Evolutionary conservation across 2,113 vertebrate species (phyloP).

Genomic region (Lampris incognitus): DNA sequence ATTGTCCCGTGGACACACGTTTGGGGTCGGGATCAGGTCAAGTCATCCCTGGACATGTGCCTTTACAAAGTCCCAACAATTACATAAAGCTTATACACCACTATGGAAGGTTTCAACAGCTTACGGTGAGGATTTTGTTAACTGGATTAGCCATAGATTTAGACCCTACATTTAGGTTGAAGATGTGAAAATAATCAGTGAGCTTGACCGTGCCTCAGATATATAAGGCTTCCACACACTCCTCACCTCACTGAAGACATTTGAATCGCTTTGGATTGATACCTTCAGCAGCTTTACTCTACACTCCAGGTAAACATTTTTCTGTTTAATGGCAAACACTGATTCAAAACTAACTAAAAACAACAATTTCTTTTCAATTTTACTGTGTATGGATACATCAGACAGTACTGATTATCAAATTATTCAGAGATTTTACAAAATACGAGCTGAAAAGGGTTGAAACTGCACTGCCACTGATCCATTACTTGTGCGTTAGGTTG

Average conservation of each 20-base stretch:
- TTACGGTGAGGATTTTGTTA: constrained; percentile 69
- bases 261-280: constrained; percentile 6
- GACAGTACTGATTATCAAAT: too few species aligned
- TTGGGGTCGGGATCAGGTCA: constrained; percentile 33
- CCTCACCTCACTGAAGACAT: constrained; percentile 12
- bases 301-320: constrained; percentile 49
- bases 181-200: constrained; percentile 66
- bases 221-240: constrained; percentile 45
- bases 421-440: too few species aligned
- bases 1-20: neutral
- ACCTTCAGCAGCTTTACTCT: constrained; percentile 11
- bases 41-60: constrained; percentile 1
- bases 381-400: too few species aligned
- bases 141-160: constrained; percentile 73
- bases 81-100: constrained; percentile 62
- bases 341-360: too few species aligned
- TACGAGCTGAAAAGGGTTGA: too few species aligned
- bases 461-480: too few species aligned
- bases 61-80: constrained; percentile 56
- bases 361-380: too few species aligned
- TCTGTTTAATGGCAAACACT: neutral
- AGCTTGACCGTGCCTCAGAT: constrained; percentile 21
- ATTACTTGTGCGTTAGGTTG: too few species aligned
- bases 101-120: constrained; percentile 59
- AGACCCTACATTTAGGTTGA: constrained; percentile 69